Base-by-base conservation (phyloP, 2,888 invertebrate genomes). In the Andricus quercusramuli region DNA sequence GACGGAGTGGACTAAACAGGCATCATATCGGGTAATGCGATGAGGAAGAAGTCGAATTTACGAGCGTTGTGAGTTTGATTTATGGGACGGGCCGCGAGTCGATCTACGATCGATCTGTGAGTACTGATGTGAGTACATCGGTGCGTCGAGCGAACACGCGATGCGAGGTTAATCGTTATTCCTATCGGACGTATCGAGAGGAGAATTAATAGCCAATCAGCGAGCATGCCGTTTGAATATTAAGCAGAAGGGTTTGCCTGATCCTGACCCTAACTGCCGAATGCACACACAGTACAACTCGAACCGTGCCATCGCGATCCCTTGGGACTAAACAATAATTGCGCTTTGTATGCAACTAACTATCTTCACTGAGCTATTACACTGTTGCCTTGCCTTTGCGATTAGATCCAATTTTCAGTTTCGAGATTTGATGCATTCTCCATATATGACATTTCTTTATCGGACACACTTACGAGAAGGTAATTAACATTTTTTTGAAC, bases 151-250 rank as follows among this genome's bases (percentile, higher is more conserved):
- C 86, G 86, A 86, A 89, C 88, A 89, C 86, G 87, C 89, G 86
- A 88, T 84, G 83, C 78, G 83, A 84, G 88, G 89, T 90, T 90
- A 90, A 90, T 90, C 90, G 90, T 90, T 90, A 90, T 90, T 90
- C 90, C 88, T 89, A 89, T 88, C 88, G 87, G 89, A 87, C 81
- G 86, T 87, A 88, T 89, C 87, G 87, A 82, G 84, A 85, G 89
- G 90, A 90, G 90, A 90, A 90, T 90, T 90, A 90, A 90, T 90
- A 90, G 90, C 90, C 90, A 90, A 90, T 90, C 90, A 90, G 85
- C 87, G 87, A 86, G 83, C 87, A 86, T 87, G 88, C 87, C 84
- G 87, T 84, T 80, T 89, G 90, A 90, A 90, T 90, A 89, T 87
- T 90, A 90, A 90, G 88, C 85, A 87, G 90, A 87, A 32, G 74